Evolutionary conservation across 2,797 vertebrate genomes (phyloP).

Genomic region (Hemibagrus guttatus): DNA sequence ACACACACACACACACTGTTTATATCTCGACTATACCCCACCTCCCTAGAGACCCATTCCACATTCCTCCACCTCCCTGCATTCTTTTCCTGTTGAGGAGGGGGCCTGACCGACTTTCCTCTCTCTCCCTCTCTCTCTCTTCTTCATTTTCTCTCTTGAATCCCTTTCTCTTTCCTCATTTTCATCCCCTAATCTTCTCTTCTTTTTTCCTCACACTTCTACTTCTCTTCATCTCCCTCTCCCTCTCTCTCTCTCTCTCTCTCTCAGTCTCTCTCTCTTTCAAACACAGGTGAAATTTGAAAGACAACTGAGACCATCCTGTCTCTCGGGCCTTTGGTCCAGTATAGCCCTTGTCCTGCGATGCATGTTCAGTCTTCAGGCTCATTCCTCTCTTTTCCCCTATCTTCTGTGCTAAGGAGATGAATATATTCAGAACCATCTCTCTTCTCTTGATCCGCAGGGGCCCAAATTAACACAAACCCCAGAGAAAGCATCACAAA

Average conservation of each 20-base stretch:
- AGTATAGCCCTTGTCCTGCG: slow-evolving; percentile 42
- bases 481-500: slow-evolving; percentile 32
- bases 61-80: slow-evolving; percentile 65
- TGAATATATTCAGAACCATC: neutral
- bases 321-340: slow-evolving; percentile 49
- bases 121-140: slow-evolving; percentile 39
- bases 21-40: slow-evolving; percentile 64
- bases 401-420: slow-evolving; percentile 8
- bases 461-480: slow-evolving; percentile 36
- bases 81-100: slow-evolving; percentile 65
- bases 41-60: slow-evolving; percentile 62
- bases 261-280: slow-evolving; percentile 17
- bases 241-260: slow-evolving; percentile 23
- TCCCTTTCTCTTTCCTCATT: slow-evolving; percentile 15
- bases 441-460: slow-evolving; percentile 2
- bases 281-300: slow-evolving; percentile 44
- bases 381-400: neutral
- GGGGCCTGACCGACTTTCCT: slow-evolving; percentile 60
- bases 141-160: slow-evolving; percentile 1
- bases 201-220: slow-evolving; percentile 37
- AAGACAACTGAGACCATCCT: slow-evolving; percentile 21
- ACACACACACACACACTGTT: slow-evolving; percentile 59
- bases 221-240: slow-evolving; percentile 3
- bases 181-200: neutral
- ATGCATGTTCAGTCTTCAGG: slow-evolving; percentile 7